phyloP scores from a whole-genome alignment of 2,888 invertebrate genomes.

The Pelosia muscerda region DNA sequence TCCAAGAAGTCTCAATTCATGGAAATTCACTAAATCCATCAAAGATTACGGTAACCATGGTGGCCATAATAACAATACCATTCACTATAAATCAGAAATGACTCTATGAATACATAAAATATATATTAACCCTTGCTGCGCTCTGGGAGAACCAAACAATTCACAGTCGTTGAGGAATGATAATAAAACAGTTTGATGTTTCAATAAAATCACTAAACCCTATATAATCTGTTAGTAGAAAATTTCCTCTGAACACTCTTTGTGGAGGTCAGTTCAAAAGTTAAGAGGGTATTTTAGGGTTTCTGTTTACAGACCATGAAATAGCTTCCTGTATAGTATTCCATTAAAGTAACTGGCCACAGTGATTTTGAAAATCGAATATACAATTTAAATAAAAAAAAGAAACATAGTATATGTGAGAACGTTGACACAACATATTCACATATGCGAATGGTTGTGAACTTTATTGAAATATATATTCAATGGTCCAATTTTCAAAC shows the following conservation, averaged over 20 bases:
- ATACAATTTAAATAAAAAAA: not conserved
- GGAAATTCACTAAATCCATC: not conserved
- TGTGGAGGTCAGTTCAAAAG: conserved; percentile 10
- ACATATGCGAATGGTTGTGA: not conserved
- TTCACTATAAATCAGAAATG: conserved; percentile 6
- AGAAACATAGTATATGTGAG: not conserved
- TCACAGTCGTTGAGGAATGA: conserved; percentile 20
- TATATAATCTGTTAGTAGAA: conserved; percentile 11
- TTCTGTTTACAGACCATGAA: not conserved
- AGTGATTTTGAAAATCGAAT: not conserved
- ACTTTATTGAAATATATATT: not conserved
- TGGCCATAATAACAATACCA: conserved; percentile 11
- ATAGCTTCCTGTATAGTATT: conserved; percentile 5
- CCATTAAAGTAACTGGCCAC: not conserved
- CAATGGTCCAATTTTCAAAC: conserved; percentile 15
- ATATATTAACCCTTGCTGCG: conserved; percentile 20
- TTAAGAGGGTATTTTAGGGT: conserved; percentile 5
- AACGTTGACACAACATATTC: not conserved
- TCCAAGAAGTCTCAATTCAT: not conserved
- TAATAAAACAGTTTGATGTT: conserved; percentile 40
- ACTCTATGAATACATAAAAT: conserved; percentile 19
- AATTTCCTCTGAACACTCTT: not conserved
- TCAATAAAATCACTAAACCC: conserved; percentile 34
- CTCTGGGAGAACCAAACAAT: conserved; percentile 36
- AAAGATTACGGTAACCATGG: conserved; percentile 2